Evolutionary conservation across 2,888 invertebrate species (phyloP), one percentile per base, ranked within the genome.

Genomic region (Strigamia crassipes): DNA sequence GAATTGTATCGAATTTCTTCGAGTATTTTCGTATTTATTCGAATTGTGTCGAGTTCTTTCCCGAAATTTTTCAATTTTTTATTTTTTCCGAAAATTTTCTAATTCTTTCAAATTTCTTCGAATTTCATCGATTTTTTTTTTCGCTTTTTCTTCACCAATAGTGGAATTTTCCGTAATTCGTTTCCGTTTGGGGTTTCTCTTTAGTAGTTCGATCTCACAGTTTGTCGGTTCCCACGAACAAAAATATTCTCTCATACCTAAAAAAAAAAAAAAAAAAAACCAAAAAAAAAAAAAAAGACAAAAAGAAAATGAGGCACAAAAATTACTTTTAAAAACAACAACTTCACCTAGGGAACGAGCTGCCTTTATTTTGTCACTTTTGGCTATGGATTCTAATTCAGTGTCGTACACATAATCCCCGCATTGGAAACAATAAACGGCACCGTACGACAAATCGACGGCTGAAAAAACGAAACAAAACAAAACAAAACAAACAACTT

Each of bases 391-490:
- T 84, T 90, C 89, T 80, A 91, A 86, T 85, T 95, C 93, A 83
- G 91, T 89, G 87, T 96, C 95, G 88, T 97, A 97, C 80, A 97
- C 93, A 88, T 96, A 98, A 88, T 98, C 97, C 83, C 93, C 92
- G 88, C 99, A 99, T 86, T 92, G 92, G 86, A 93, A 92, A 88
- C 99, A 99, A 88, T 93, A 93, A 12, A 98, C 90, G 87, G 95
- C 94, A 77, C 97, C 97, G 88, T 94, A 95, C 82, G 92, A 92
- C 80, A 97, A 89, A 87, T 98, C 97, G 85, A 97, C 91, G 83
- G 95, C 94, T 90, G 86, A 1, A 87, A 86, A 27, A 42, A 80
- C n/a, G 77, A 41, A 56, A 6, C n/a, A 9, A 2, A n/a, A 9
- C 21, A 27, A 21, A 9, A n/a, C n/a, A n/a, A n/a, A n/a, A n/a